Conservation (phyloP, 2,888 invertebrate species). For the Lomographa bimaculata region DNA sequence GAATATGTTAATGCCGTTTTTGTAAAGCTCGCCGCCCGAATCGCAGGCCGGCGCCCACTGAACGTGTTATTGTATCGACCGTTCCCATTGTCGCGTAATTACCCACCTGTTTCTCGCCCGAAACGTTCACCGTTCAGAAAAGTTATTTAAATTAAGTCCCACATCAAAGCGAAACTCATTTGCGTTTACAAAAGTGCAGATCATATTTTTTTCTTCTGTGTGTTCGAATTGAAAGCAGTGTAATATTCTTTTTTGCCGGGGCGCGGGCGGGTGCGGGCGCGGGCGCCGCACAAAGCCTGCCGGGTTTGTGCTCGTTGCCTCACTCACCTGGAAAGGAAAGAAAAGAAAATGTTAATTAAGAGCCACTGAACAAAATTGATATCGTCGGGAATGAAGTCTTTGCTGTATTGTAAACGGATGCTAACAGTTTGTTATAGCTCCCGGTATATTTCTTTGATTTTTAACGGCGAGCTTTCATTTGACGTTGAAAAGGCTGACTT, state of each 20-base stretch:
- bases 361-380: conserved; percentile 79
- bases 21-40: conserved; percentile 14
- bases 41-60: conserved; percentile 17
- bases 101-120: conserved; percentile 41
- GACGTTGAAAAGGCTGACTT: not conserved
- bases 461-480: conserved; percentile 21
- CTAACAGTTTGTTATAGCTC: conserved; percentile 52
- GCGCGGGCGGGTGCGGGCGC: conserved; percentile 46
- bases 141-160: conserved; percentile 70
- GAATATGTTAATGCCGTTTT: conserved; percentile 27
- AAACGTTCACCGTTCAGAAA: conserved; percentile 45
- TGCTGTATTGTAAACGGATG: conserved; percentile 70
- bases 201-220: conserved; percentile 75
- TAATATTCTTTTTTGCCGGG: conserved; percentile 76
- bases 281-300: conserved; percentile 66
- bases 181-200: conserved; percentile 78
- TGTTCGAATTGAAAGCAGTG: conserved; percentile 76
- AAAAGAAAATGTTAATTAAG: conserved; percentile 83
- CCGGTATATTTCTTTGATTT: conserved; percentile 37
- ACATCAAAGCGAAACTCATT: conserved; percentile 77
- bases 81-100: conserved; percentile 45
- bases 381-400: conserved; percentile 68
- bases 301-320: conserved; percentile 71
- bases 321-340: conserved; percentile 82
- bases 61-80: conserved; percentile 34